Percentiles rank a stretch among this genome's conserved stretches.
Conservation (phyloP, 2,113 vertebrate species). For the Coryphaenoides rupestris region DNA sequence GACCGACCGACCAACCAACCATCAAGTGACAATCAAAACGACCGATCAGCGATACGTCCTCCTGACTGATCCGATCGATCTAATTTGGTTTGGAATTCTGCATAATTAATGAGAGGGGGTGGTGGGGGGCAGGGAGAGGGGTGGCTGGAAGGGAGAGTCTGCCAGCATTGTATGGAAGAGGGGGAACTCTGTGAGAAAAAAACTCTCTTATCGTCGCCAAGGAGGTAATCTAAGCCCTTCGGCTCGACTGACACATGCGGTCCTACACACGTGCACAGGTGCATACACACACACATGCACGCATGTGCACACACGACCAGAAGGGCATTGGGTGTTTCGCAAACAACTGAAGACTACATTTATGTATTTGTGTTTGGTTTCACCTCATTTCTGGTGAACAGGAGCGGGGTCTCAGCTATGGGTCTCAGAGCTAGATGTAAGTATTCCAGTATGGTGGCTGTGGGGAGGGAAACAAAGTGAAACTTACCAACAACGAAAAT, state of each 20-base stretch:
- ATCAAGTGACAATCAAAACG: no score
- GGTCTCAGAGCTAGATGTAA: constrained; percentile 82
- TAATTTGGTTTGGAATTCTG: constrained; percentile 10
- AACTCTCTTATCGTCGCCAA: constrained; percentile 36
- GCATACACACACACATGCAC: constrained; percentile 17
- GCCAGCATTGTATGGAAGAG: constrained; percentile 4
- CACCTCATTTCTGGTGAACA: constrained; percentile 91
- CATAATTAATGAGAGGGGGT: constrained; percentile 40
- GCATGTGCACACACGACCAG: neutral
- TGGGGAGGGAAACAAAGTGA: constrained; percentile 8
- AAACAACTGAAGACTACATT: no score
- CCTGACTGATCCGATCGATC: neutral
- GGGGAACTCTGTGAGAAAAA: constrained; percentile 38
- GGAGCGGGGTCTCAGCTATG: constrained; percentile 75
- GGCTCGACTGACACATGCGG: neutral
- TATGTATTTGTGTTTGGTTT: no score
- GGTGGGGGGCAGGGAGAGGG: neutral
- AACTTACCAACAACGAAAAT: neutral
- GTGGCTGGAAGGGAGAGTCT: neutral
- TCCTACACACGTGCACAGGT: constrained; percentile 1
- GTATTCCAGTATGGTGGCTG: constrained; percentile 81
- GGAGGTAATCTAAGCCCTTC: constrained; percentile 32
- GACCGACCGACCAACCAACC: no score
- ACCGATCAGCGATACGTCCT: no score
- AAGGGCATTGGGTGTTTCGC: no score